Evolutionary conservation across 2,113 vertebrate genomes (phyloP), one percentile per base, ranked within the genome.

Genomic region (Carollia perspicillata): DNA sequence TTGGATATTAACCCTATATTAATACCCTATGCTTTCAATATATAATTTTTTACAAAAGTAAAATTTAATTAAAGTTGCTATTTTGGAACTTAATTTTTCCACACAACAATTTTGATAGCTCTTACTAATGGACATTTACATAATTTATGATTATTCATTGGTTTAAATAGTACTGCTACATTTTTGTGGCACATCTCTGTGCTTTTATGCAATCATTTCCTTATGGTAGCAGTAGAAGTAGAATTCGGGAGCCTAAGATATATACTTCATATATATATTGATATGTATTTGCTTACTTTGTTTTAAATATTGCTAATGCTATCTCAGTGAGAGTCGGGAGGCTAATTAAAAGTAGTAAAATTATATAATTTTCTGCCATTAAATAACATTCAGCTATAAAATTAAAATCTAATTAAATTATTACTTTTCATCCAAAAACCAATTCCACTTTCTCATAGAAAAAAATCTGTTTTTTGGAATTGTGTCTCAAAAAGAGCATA

Each of bases 321-420:
- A 81, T 75, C 10, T 77, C 26, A 89, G 37, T 85, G 22, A 84
- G 58, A 85, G n/a, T 44, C 26, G 51, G 35, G 51, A 85, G 42
- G 0, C 74, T 96, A 17, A 84, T 88, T 88, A 28, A 72, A 94
- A 60, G 14, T 86, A 94, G 6, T 93, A 42, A 68, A 88, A 75
- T 87, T 84, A 78, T 69, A 77, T 94, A 68, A 35, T 95, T 93
- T 95, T 92, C 40, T 93, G 30, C n/a, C 30, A 90, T 60, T 90
- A 94, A 84, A n/a, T 93, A 89, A 53, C 8, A 84, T 90, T 84
- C 44, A 78, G 12, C 22, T 89, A 28, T 87, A 96, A 97, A 93
- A 74, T 94, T 90, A 84, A 77, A 90, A 69, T 80, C 13, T 75
- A 83, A 65, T 33, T 18, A 92, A 81, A 88, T 91, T 94, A 78